Base-by-base conservation (phyloP, 2,888 invertebrate genomes). In the Bellardia pandia region DNA sequence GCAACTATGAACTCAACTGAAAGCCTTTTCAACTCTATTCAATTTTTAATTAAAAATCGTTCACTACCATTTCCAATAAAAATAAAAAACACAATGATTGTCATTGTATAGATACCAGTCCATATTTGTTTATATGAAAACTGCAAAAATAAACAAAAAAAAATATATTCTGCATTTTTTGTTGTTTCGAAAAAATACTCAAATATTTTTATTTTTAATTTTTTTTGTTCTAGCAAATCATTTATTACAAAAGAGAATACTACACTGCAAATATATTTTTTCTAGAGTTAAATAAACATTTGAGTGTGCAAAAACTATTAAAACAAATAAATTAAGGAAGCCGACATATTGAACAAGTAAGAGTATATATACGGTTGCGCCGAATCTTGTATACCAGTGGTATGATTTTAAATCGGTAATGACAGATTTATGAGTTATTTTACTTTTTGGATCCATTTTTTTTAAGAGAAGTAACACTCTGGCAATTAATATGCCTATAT, bases 31-130 rank as follows among this genome's bases (percentile, higher is more conserved):
- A 60, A 30, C 33, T 33, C 33, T 60, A 33, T 33, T 60, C 30
- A 60, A 60, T 40, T 62, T 62, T 62, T 62, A 62, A 62, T 62
- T 62, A 62, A 62, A 62, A 62, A n/a, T n/a, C n/a, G 2, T 62
- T 62, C 62, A 62, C 14, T 40, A 8, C n/a, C 62, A 3, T 37
- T 62, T 62, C 40, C 0, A 62, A 62, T 62, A 40, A 62, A 62
- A 62, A 33, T 23, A 33, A 60, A 60, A 33, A 62, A 62, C 8
- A 40, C 62, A 62, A n/a, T 37, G 9, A 37, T 62, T 40, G 40
- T 40, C 37, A 62, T 40, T 40, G 33, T 5, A 14, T 14, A 62
- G 45, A 3, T 69, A 2, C 45, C 66, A 45, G 13, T 58, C 30
- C 13, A 58, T 9, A 6, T 23, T 42, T 66, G 13, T 66, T 66